A percentile compares a stretch with the other conserved stretches of the same genome.
phyloP scores from a whole-genome alignment of 2,113 vertebrate genomes.

The Romanogobio albipinnatus region DNA sequence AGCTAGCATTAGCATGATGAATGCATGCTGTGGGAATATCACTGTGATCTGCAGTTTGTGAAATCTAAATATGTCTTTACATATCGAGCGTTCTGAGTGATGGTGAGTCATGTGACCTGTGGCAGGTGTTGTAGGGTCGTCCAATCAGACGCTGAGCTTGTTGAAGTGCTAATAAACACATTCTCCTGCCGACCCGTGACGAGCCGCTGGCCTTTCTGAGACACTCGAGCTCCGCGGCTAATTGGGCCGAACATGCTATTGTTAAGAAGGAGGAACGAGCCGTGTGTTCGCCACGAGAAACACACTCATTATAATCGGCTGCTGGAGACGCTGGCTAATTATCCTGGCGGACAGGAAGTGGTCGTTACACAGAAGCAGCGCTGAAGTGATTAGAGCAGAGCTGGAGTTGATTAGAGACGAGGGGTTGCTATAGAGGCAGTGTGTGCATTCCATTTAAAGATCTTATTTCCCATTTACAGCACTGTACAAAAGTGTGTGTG shows the following conservation, averaged over 20 bases:
- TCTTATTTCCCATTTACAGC: not conserved
- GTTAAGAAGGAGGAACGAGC: constrained; percentile 51
- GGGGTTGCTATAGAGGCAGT: not conserved
- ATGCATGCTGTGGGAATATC: no score
- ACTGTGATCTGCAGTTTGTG: not conserved
- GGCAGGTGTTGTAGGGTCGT: constrained; percentile 29
- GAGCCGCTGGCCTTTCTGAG: constrained; percentile 59
- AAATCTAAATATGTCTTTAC: not conserved
- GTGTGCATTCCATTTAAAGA: not conserved
- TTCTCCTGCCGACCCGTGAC: constrained; percentile 60
- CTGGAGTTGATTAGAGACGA: not conserved
- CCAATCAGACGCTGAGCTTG: constrained; percentile 69
- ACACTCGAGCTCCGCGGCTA: constrained; percentile 65
- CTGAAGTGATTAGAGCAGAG: not conserved
- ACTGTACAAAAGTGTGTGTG: no score
- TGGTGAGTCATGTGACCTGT: not conserved
- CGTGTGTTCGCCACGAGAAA: no score
- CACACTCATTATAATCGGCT: constrained; percentile 72
- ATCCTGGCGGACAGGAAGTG: constrained; percentile 60
- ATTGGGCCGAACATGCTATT: constrained; percentile 69
- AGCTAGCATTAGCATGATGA: no score
- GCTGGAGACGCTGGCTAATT: constrained; percentile 72
- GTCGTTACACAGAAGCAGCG: not conserved
- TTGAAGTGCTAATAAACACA: constrained; percentile 74
- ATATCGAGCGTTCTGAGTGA: not conserved